These are phyloP conservation scores for Chalcosyrphus nemorum DNA, from an alignment of 2,888 invertebrate genomes.

Conservation along the genomic window DNA sequence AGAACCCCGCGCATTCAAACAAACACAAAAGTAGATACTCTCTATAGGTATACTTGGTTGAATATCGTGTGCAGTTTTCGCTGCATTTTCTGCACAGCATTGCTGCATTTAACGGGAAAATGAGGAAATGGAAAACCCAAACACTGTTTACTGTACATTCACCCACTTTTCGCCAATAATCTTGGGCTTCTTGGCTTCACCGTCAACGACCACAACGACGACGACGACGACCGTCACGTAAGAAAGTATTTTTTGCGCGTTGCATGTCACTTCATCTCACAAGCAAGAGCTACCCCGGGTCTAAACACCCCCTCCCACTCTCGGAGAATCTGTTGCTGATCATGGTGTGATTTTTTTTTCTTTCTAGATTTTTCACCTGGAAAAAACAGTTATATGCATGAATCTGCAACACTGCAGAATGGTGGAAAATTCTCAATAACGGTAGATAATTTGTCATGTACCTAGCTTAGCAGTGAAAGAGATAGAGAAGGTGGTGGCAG, in stretches of 20 bases:
- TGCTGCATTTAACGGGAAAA: slow-evolving; percentile 75
- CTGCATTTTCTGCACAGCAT: slow-evolving; percentile 58
- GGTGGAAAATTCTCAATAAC: slow-evolving; percentile 60
- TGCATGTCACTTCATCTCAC: slow-evolving; percentile 61
- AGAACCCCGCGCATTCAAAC: slow-evolving; percentile 12
- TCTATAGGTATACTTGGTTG: not conserved
- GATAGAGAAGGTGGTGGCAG: not conserved
- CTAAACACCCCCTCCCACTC: slow-evolving; percentile 34
- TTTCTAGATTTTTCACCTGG: slow-evolving; percentile 55
- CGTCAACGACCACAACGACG: not conserved
- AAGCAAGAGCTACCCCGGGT: slow-evolving; percentile 19
- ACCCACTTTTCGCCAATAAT: slow-evolving; percentile 79
- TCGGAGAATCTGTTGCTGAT: slow-evolving; percentile 34
- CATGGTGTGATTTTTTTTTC: slow-evolving; percentile 44
- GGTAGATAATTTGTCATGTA: slow-evolving; percentile 69
- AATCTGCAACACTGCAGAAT: slow-evolving; percentile 54
- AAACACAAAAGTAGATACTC: not conserved
- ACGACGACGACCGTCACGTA: slow-evolving; percentile 49
- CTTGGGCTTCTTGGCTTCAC: slow-evolving; percentile 7
- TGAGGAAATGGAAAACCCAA: slow-evolving; percentile 79
- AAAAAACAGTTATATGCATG: slow-evolving; percentile 68
- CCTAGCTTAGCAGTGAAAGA: slow-evolving; percentile 42
- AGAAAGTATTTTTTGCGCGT: slow-evolving; percentile 70
- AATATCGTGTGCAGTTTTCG: slow-evolving; percentile 59
- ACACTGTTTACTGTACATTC: slow-evolving; percentile 81